Percentiles rank a stretch among this genome's conserved stretches.
phyloP scores from a whole-genome alignment of 2,888 invertebrate species.

The Proisotoma minuta region DNA sequence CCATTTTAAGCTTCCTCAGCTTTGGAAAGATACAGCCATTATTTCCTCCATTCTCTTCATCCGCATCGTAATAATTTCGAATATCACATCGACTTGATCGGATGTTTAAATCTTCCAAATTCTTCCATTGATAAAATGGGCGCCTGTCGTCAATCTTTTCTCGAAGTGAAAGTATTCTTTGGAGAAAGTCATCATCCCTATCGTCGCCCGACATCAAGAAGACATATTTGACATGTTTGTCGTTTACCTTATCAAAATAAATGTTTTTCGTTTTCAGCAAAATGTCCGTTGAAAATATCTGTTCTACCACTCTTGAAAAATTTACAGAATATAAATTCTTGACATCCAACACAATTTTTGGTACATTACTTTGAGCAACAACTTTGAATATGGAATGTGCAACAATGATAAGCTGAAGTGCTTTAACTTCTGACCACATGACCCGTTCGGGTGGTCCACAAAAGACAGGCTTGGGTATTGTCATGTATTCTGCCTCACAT shows the following conservation, averaged over 20 bases:
- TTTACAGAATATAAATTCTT: background rate
- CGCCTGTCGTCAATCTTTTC: constrained; percentile 26
- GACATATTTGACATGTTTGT: constrained; percentile 25
- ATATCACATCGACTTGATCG: constrained; percentile 20
- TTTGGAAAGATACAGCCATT: constrained; percentile 18
- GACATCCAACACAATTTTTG: background rate
- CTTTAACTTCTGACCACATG: background rate
- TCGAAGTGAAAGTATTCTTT: constrained; percentile 12
- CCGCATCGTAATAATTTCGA: constrained; percentile 10
- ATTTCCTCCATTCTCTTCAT: too few species aligned
- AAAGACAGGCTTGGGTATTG: background rate
- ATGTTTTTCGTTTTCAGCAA: background rate
- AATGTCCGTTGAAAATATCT: background rate
- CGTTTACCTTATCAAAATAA: constrained; percentile 16
- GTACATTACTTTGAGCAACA: too few species aligned
- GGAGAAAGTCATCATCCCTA: constrained; percentile 18
- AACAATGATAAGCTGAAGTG: background rate
- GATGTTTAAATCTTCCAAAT: constrained; percentile 13
- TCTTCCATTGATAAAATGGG: constrained; percentile 6
- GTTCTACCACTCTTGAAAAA: background rate
- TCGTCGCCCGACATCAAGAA: background rate
- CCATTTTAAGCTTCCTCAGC: constrained; percentile 9
- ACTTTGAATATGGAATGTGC: too few species aligned
- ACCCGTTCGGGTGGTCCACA: background rate
- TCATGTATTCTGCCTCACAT: background rate